A percentile compares a stretch with the other conserved stretches of the same genome.
Conservation (phyloP, 2,888 invertebrate genomes). For the Torymus tubicola region DNA sequence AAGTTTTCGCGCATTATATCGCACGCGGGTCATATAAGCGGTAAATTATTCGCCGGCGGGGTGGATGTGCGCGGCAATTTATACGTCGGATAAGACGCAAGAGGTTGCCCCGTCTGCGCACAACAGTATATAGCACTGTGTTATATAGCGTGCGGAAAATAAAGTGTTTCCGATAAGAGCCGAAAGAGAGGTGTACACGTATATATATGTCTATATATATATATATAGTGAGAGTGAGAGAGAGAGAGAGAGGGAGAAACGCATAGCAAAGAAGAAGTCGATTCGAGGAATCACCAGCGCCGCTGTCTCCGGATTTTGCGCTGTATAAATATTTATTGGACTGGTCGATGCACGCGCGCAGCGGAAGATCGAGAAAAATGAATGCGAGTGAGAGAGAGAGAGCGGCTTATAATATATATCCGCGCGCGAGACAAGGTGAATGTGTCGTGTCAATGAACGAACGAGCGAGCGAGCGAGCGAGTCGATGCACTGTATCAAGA, state of each 20-base stretch:
- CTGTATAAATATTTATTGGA: conserved; percentile 36
- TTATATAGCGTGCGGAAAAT: conserved; percentile 18
- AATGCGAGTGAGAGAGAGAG: not conserved
- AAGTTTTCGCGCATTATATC: conserved; percentile 4
- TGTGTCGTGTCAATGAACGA: conserved; percentile 43
- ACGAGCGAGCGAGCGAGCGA: not conserved
- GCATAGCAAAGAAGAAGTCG: not conserved
- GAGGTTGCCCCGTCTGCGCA: not conserved
- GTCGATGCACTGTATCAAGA: not conserved
- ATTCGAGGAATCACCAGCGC: conserved; percentile 20
- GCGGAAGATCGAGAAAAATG: not conserved
- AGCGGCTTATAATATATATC: no score
- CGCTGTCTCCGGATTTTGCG: conserved; percentile 21
- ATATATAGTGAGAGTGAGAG: no score
- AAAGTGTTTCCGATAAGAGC: conserved; percentile 28
- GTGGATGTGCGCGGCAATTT: conserved; percentile 16
- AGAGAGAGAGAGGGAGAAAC: no score
- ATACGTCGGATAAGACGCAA: conserved; percentile 38
- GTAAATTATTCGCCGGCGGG: conserved; percentile 22
- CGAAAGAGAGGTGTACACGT: not conserved
- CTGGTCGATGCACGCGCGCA: not conserved
- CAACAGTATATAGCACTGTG: not conserved
- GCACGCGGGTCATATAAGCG: not conserved
- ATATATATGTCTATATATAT: no score
- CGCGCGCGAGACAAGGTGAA: conserved; percentile 40